Evolutionary conservation across 1,140 invertebrate species (phyloP).

Genomic region (Zaprionus tsacasi): DNA sequence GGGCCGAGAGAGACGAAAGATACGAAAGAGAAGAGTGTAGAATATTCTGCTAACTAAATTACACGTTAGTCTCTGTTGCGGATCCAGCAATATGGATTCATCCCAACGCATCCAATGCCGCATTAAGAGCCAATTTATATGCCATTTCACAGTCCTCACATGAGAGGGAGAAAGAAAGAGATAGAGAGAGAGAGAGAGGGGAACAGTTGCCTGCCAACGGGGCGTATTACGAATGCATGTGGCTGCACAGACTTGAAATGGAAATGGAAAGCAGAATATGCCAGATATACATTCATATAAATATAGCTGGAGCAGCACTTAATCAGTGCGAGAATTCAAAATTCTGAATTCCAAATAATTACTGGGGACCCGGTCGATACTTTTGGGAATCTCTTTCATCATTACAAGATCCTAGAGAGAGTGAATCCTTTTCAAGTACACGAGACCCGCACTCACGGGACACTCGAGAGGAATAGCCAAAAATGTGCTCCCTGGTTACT

Average conservation of each 20-base stretch:
- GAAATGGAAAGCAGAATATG: conserved; percentile 9
- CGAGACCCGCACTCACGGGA: not conserved
- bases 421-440: conserved; percentile 8
- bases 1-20: not conserved
- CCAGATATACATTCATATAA: not conserved
- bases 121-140: conserved; percentile 34
- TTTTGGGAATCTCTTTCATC: conserved; percentile 7
- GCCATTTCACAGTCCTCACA: conserved; percentile 12
- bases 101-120: not conserved
- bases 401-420: not conserved
- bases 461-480: conserved; percentile 1
- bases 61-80: not conserved
- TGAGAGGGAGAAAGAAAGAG: not conserved
- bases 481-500: conserved; percentile 24
- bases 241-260: conserved; percentile 3
- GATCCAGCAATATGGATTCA: not conserved
- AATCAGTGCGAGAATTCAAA: conserved; percentile 8
- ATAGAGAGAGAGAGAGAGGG: not conserved
- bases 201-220: not conserved
- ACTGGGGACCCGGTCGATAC: not conserved
- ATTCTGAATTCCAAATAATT: conserved; percentile 1
- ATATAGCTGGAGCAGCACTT: not conserved
- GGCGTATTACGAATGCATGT: conserved; percentile 13
- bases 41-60: conserved; percentile 10
- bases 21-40: not conserved